phyloP scores from a whole-genome alignment of 2,888 invertebrate genomes.

The Troglohyphantes excavatus region DNA sequence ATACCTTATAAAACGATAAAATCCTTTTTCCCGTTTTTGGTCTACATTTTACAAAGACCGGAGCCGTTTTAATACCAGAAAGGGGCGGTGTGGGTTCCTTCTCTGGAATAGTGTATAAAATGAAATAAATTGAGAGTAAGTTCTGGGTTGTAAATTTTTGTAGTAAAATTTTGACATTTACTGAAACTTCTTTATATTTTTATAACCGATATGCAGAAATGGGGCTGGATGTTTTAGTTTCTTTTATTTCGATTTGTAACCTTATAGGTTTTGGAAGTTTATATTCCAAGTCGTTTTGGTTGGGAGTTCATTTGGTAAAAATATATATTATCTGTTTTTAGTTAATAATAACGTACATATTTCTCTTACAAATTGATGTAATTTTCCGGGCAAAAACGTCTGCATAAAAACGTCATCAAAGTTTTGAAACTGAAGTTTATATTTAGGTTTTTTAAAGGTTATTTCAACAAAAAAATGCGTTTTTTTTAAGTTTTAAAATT shows the following conservation, averaged over 20 bases:
- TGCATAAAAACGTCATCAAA: too few species aligned
- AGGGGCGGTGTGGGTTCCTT: constrained; percentile 22
- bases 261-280: not conserved
- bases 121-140: constrained; percentile 51
- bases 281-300: not conserved
- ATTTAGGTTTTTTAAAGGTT: too few species aligned
- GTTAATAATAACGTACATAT: too few species aligned
- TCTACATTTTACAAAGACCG: constrained; percentile 52
- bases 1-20: constrained; percentile 76
- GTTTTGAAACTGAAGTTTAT: too few species aligned
- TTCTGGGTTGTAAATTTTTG: constrained; percentile 49
- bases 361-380: too few species aligned
- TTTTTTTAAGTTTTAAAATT: too few species aligned
- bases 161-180: constrained; percentile 65
- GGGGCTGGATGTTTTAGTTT: not conserved
- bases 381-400: too few species aligned
- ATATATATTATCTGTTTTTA: too few species aligned
- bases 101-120: constrained; percentile 37
- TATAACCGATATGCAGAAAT: constrained; percentile 10
- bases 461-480: too few species aligned
- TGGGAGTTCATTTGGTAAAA: not conserved
- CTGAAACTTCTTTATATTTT: constrained; percentile 13
- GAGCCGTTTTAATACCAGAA: constrained; percentile 53
- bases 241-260: not conserved
- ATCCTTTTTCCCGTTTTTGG: constrained; percentile 33